These are phyloP conservation scores for Cynodonichthys magdalenae DNA, from an alignment of 2,797 vertebrate species.

Conservation along the genomic window DNA sequence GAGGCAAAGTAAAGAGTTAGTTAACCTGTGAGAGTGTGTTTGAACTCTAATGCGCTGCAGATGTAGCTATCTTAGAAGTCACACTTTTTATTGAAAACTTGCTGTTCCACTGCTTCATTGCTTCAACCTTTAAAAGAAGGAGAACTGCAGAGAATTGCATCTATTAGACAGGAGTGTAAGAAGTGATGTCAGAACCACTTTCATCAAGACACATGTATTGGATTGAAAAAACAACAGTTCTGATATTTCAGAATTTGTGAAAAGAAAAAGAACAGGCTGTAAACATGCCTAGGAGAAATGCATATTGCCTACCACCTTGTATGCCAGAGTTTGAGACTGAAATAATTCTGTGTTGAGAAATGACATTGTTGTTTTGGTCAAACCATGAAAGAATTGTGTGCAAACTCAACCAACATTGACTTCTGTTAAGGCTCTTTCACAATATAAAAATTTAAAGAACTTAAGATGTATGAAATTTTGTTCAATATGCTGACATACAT, in stretches of 20 bases:
- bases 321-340: no score
- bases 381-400: no score
- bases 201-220: slow-evolving; percentile 55
- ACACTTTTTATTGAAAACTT: slow-evolving; percentile 64
- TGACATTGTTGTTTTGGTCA: no score
- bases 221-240: slow-evolving; percentile 43
- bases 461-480: no score
- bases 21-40: slow-evolving; percentile 66
- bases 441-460: no score
- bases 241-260: slow-evolving; percentile 43
- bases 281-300: no score
- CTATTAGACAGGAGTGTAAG: slow-evolving; percentile 35
- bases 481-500: no score
- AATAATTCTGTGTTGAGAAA: no score
- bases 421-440: no score
- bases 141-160: slow-evolving; percentile 34
- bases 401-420: no score
- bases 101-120: slow-evolving; percentile 33
- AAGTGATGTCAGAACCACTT: slow-evolving; percentile 41
- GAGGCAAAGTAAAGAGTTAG: slow-evolving; percentile 63
- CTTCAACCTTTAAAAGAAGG: slow-evolving; percentile 33
- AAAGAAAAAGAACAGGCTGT: slow-evolving; percentile 15
- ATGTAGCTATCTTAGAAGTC: slow-evolving; percentile 69
- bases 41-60: slow-evolving; percentile 64
- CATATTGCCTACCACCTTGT: no score